Base-by-base conservation (phyloP, 2,888 invertebrate species). In the Mimumesa dahlbomi region DNA sequence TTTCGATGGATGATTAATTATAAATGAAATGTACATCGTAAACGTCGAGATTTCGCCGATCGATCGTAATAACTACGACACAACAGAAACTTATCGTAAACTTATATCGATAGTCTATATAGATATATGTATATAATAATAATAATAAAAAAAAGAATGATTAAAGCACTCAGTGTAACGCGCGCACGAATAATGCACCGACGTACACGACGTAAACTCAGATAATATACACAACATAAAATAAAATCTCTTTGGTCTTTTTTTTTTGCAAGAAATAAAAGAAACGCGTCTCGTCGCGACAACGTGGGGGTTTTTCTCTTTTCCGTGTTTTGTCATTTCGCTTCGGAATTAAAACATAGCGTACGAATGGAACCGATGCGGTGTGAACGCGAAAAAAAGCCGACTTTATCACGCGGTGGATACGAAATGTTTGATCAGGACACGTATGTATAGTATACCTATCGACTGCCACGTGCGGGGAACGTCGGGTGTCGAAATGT, bases 161-260 rank as follows among this genome's bases (percentile, higher is more conserved):
- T 80, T 77, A 80, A 80, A 80, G 76, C 80, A 73, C 67, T 80
- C 65, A 54, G 13, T 69, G 58, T 48, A 65, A 72, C 68, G 73
- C 64, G 54, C 71, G 48, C 69, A 64, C 54, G 56, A 64, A 66
- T 68, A 42, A 64, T 68, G 57, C 54, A 64, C 43, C 58, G 45
- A 72, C 66, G 77, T 74, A 66, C 54, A 71, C 57, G 62, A 54
- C 50, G 65, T 76, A 78, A 77, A 80, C 61, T 79, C 75, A 73
- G 59, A 66, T 63, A 79, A 79, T 79, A 71, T 79, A 79, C 68
- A 74, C 74, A 79, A 79, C 77, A 67, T 79, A 79, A 79, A 72
- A 75, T 70, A 75, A 79, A 73, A 78, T 80, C 68, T 80, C 80
- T 80, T 80, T 80, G 80, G 80, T 78, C 62, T 49, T 49, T 36